phyloP scores from a whole-genome alignment of 92 coral and sea anemone genomes.

The Porites rus region DNA sequence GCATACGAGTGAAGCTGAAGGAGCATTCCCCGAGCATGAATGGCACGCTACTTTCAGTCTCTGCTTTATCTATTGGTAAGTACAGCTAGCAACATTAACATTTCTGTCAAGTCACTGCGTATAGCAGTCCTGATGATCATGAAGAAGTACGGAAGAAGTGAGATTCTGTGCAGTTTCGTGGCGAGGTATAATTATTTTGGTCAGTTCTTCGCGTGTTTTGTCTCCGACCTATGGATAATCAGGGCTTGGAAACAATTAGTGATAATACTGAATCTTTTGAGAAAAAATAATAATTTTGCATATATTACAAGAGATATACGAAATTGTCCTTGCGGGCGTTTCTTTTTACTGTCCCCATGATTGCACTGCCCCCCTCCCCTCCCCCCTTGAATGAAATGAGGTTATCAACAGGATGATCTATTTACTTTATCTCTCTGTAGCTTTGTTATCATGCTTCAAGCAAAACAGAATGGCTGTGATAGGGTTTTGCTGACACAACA shows the following conservation, averaged over 20 bases:
- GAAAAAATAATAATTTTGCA: too few relatives aligned
- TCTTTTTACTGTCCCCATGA: too few relatives aligned
- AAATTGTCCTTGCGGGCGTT: too few relatives aligned
- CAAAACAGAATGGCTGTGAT: constrained; percentile 19
- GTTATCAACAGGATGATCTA: too few relatives aligned
- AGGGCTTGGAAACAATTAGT: too few relatives aligned
- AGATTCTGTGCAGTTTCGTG: neutral
- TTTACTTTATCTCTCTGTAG: neutral
- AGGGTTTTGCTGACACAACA: constrained; percentile 44
- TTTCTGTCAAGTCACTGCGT: neutral
- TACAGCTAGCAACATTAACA: neutral
- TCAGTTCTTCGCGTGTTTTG: neutral
- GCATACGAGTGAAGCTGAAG: too few relatives aligned
- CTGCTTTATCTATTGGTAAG: neutral
- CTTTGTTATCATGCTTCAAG: constrained; percentile 34
- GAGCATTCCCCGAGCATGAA: neutral
- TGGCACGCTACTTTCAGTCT: neutral
- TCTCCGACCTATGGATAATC: neutral
- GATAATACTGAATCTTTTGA: too few relatives aligned
- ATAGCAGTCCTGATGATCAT: neutral
- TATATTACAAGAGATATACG: too few relatives aligned
- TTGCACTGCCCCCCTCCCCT: too few relatives aligned
- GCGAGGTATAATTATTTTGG: neutral
- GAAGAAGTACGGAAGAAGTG: neutral
- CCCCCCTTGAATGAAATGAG: too few relatives aligned